Evolutionary conservation across 2,797 vertebrate genomes (phyloP), one percentile per base, ranked within the genome.

Genomic region (Hozukius guyotensis): DNA sequence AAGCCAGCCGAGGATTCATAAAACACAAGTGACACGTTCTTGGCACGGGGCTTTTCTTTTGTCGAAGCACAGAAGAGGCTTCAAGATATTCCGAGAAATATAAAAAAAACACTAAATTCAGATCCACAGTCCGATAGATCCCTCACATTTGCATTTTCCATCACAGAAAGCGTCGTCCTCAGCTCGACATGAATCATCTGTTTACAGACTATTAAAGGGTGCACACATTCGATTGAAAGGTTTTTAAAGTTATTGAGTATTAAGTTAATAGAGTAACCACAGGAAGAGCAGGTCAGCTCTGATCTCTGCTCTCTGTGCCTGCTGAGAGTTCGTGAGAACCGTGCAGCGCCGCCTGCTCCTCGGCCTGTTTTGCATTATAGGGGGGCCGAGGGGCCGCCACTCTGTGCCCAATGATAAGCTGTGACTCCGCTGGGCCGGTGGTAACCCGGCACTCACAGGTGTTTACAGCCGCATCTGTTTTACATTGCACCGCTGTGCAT

Each of bases 391-490:
- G 92, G 92, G 93, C 92, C 81, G 72, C 89, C 85, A 75, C 77
- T 85, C 86, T 70, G 86, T 91, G 92, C 90, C 91, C 92, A 73
- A 75, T 85, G 93, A 94, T 94, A 92, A 91, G 82, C 92, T 83
- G 89, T 34, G 91, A 93, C 90, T 86, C 79, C 72, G 8, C 76
- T 57, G 84, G 69, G 49, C 75, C 83, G 31, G 72, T 71, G 72
- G 89, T 87, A 92, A 93, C 87, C 85, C 88, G 27, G 84, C 82
- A 87, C 92, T 91, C 92, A 55, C 95, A 95, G 96, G 95, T 96
- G 95, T 96, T 96, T 95, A 94, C 90, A 89, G 88, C 91, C 52
- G 86, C 95, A 94, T 96, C 93, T 95, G 95, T 91, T 95, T 93
- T 88, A 88, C 81, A 86, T 95, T 85, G 89, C 38, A 27, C 67